Percentiles rank a stretch among this genome's conserved stretches.
Conservation (phyloP, 2,888 invertebrate genomes). For the Diachrysia chrysitis region DNA sequence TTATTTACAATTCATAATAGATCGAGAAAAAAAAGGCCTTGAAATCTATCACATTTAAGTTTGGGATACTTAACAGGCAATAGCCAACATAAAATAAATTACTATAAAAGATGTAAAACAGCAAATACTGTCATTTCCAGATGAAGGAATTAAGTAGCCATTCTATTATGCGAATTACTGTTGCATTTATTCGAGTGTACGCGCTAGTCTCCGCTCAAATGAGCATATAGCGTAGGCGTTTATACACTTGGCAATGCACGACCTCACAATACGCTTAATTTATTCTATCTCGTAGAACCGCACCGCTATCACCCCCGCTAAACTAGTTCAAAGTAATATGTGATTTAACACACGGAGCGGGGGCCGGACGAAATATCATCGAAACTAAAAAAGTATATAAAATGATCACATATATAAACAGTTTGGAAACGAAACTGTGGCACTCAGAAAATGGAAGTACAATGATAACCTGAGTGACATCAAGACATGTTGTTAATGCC, state of each 20-base stretch:
- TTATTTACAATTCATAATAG: constrained; percentile 85
- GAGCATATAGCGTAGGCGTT: constrained; percentile 84
- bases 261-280: constrained; percentile 81
- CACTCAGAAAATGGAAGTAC: constrained; percentile 83
- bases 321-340: constrained; percentile 66
- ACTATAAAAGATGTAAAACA: constrained; percentile 68
- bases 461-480: constrained; percentile 73
- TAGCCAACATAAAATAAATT: constrained; percentile 82
- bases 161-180: constrained; percentile 81
- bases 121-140: constrained; percentile 77
- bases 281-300: constrained; percentile 79
- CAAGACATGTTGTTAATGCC: constrained; percentile 85
- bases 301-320: constrained; percentile 76
- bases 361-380: constrained; percentile 53
- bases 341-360: constrained; percentile 59
- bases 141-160: constrained; percentile 78
- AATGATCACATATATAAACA: constrained; percentile 81
- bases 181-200: constrained; percentile 83
- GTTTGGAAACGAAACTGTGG: constrained; percentile 80
- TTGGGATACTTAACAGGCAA: constrained; percentile 82
- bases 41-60: constrained; percentile 85
- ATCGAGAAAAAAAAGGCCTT: constrained; percentile 81
- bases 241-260: constrained; percentile 79
- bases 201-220: constrained; percentile 85
- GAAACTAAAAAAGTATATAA: constrained; percentile 71